Percentiles rank a stretch among this genome's conserved stretches.
Conservation (phyloP, 2,797 vertebrate species). For the Xenops minutus region DNA sequence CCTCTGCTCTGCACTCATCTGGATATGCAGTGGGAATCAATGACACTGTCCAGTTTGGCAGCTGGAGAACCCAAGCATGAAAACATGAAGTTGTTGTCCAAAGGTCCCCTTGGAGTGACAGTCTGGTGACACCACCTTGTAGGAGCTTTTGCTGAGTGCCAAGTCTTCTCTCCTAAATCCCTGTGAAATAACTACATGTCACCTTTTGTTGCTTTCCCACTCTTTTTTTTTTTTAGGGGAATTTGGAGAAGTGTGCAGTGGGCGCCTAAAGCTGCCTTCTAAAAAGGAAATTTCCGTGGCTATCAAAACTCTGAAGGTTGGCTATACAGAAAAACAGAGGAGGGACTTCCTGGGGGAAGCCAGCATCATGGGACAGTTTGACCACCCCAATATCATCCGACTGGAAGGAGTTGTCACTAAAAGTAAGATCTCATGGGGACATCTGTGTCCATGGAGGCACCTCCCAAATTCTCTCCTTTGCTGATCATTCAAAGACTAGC, state of each 20-base stretch:
- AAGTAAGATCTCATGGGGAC: slow-evolving; percentile 78
- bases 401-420: slow-evolving; percentile 94
- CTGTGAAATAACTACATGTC: background rate
- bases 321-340: slow-evolving; percentile 96
- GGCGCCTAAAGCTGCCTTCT: slow-evolving; percentile 90
- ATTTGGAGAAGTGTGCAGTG: slow-evolving; percentile 97
- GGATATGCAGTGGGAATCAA: background rate
- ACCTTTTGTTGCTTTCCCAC: background rate
- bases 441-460: background rate
- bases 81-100: background rate
- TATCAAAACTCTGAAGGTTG: slow-evolving; percentile 96
- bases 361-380: slow-evolving; percentile 98
- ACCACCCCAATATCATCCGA: slow-evolving; percentile 97
- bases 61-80: background rate
- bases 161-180: background rate
- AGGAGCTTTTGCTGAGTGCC: background rate
- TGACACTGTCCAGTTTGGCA: background rate
- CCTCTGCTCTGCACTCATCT: background rate
- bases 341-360: slow-evolving; percentile 96
- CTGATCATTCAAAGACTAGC: background rate
- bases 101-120: background rate
- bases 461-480: background rate
- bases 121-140: background rate
- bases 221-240: slow-evolving; percentile 79
- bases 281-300: slow-evolving; percentile 98